Conservation (phyloP, 2,888 invertebrate species). For the Agrilus cyanescens region DNA sequence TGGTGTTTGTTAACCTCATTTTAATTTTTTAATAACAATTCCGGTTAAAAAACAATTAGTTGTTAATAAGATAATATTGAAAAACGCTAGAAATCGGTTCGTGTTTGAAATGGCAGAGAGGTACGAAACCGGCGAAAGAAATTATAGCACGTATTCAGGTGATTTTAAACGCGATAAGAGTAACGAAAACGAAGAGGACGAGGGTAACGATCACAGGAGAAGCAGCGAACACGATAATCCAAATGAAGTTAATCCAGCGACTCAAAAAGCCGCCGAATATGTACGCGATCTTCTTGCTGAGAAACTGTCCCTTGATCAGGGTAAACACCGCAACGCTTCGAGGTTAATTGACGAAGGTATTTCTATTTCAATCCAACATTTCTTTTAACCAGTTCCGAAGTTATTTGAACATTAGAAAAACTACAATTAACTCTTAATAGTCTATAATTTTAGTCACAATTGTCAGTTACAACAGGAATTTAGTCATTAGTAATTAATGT, state of each 20-base stretch:
- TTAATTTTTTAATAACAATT: too few species aligned
- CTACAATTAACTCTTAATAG: too few species aligned
- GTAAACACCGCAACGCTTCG: conserved; percentile 57
- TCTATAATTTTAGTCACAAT: too few species aligned
- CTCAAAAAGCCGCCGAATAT: conserved; percentile 67
- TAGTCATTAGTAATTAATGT: too few species aligned
- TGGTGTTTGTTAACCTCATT: too few species aligned
- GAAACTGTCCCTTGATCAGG: conserved; percentile 52
- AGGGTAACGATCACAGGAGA: conserved; percentile 29
- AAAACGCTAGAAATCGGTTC: neutral
- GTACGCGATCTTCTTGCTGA: conserved; percentile 62
- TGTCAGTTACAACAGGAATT: too few species aligned
- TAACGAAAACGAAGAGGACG: conserved; percentile 17
- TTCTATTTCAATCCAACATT: too few species aligned
- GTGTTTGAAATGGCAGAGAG: conserved; percentile 27
- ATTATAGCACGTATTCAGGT: conserved; percentile 25
- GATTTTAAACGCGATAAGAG: conserved; percentile 30
- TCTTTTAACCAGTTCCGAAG: too few species aligned
- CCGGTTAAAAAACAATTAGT: too few species aligned
- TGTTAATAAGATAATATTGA: too few species aligned
- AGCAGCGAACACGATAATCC: conserved; percentile 27
- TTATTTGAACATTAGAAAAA: too few species aligned
- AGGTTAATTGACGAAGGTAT: conserved; percentile 65
- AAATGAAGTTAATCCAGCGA: conserved; percentile 44
- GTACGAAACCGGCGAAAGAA: conserved; percentile 32